Evolutionary conservation across 92 coral and sea anemone species (phyloP), one percentile per base, ranked within the genome.

Genomic region (Metridium senile): DNA sequence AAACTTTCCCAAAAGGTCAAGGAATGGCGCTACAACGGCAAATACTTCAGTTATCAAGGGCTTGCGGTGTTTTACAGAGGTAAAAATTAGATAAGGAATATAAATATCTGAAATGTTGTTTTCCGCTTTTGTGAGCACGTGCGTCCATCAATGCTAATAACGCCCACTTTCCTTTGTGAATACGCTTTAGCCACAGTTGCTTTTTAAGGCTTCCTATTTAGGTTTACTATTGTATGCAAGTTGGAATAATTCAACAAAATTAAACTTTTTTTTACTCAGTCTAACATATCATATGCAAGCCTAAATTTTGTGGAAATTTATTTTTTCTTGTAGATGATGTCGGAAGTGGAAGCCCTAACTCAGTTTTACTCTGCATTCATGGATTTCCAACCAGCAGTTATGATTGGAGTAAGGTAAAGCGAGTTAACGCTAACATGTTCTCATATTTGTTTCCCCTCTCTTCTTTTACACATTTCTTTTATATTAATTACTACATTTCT

Each of bases 321-420:
- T 13, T 4, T 13, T 4, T 39, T 6, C 13, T 39, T 39, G 49
- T 13, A 70, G 74, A 78, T 68, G 62, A 81, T 39, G 1, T 33
- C 3, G 71, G 74, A 23, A 78, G 70, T 17, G 75, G 78, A 33
- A 70, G 81, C 33, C 81, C 81, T 0, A 71, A 75, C 47, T 72
- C 80, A 26, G 97, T 92, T n/a, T 81, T 89, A 57, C 80, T 92
- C 0, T 92, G 97, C 28, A 89, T 95, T 49, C 98, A 95, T 82
- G 98, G 98, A 57, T 95, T 95, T 77, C 98, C 98, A 9, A 89
- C 98, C 27, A 91, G 89, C 52, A 95, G 93, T 66, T 89, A 81
- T 78, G 98, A 95, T 62, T 92, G 94, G 97, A 77, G 82, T 23
- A 95, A 95, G 98, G 98, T 95, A 66, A 29, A 58, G 18, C 20